phyloP scores from a whole-genome alignment of 2,113 vertebrate species.

The Conger conger region DNA sequence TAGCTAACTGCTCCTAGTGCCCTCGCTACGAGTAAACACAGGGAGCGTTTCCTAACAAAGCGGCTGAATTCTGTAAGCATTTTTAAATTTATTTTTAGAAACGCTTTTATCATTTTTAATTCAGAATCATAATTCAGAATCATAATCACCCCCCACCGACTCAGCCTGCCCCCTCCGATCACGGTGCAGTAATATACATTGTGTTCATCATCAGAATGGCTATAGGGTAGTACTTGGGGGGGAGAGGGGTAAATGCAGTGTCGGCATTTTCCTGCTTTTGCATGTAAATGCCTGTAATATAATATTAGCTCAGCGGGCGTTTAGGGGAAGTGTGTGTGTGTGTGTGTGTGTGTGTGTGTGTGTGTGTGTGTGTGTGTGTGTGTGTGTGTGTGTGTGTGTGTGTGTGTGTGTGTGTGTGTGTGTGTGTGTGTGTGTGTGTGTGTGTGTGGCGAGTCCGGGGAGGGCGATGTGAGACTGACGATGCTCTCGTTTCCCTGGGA shows the following conservation, averaged over 20 bases:
- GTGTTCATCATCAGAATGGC: background rate
- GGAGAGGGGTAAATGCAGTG: background rate
- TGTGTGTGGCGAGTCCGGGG: too few relatives aligned
- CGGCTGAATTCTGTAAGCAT: too few relatives aligned
- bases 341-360: too few relatives aligned
- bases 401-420: too few relatives aligned
- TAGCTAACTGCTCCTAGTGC: background rate
- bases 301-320: background rate
- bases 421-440: too few relatives aligned
- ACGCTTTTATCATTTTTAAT: background rate
- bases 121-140: background rate
- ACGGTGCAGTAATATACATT: background rate
- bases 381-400: too few relatives aligned
- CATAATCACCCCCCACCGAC: background rate
- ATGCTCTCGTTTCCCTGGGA: background rate
- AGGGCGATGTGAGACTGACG: background rate
- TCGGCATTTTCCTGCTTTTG: background rate
- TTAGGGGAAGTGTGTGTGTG: background rate
- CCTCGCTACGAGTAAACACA: background rate
- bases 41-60: background rate
- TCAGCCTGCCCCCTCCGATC: too few relatives aligned
- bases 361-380: too few relatives aligned
- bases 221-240: background rate
- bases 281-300: background rate
- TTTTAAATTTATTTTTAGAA: too few relatives aligned